Base-by-base conservation (phyloP, 23 tunicate genomes). In the Aplidium turbinatum region DNA sequence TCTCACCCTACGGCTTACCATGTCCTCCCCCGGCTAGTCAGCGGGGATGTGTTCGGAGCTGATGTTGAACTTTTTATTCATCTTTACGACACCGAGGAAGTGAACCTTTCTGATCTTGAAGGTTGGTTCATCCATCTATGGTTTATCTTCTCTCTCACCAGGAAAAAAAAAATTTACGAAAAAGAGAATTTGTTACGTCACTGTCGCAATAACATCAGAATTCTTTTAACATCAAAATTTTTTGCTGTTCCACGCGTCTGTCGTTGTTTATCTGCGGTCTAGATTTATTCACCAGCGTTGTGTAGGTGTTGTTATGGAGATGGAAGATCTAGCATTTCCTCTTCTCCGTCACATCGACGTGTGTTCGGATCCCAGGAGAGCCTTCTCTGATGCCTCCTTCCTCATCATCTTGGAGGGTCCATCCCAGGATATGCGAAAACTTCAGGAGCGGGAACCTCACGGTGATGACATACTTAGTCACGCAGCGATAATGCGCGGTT, bases 291-390 rank as follows among this genome's bases (percentile, higher is more conserved):
- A 16, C 16, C 48, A 36, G 30, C 23, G 36, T 11, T 36, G 3
- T 47, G 7, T 63, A 87, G 96, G 96, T 1, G 62, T 88, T 32
- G 79, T 31, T 18, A 81, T 88, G 96, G 96, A 88, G 71, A 53
- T 80, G 0, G 33, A 63, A 26, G 96, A 88, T 47, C 71, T 88
- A 11, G 96, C 87, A 0, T 88, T 55, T 53, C 96, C 96, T 4
- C 60, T 81, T 22, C 55, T 88, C 26, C 68, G 87, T 1, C 56
- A 81, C 23, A 48, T 81, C 6, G 35, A 47, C 0, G 35, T 81
- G 16, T 75, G 74, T 45, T 34, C 69, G 0, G 72, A 88, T 48
- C 24, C 56, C 0, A 28, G 39, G 21, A 64, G 38, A 39, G 96
- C 85, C 3, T 67, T 89, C 20, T 60, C 72, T 42, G 79, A 82